Percentiles rank a stretch among this genome's conserved stretches.
phyloP scores from a whole-genome alignment of 1,140 invertebrate genomes.

The Drosophila orena region DNA sequence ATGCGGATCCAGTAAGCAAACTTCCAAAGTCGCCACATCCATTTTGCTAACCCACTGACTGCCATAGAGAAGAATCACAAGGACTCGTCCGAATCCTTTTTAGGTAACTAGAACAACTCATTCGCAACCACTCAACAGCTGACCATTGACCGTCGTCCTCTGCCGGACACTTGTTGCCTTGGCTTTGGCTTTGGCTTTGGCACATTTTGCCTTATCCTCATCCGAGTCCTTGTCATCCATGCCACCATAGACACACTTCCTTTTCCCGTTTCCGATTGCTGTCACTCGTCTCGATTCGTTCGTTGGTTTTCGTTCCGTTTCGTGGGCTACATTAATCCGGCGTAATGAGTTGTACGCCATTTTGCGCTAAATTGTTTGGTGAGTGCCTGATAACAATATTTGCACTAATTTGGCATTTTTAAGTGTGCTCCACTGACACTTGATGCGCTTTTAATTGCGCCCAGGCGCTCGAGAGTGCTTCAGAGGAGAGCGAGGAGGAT shows the following conservation, averaged over 20 bases:
- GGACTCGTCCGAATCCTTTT: conserved; percentile 1
- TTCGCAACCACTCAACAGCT: conserved; percentile 22
- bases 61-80: conserved; percentile 1
- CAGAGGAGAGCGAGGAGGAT: conserved; percentile 32
- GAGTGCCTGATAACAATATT: conserved; percentile 85
- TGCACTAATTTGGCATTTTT: conserved; percentile 85
- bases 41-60: conserved; percentile 1
- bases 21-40: not conserved
- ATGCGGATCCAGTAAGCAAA: no score
- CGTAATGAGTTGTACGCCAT: conserved; percentile 85
- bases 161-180: conserved; percentile 37
- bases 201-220: conserved; percentile 14
- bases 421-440: conserved; percentile 84
- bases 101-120: conserved; percentile 38
- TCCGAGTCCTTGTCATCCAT: not conserved
- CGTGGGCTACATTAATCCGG: conserved; percentile 69
- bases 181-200: conserved; percentile 38
- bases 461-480: conserved; percentile 76
- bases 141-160: conserved; percentile 19
- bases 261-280: not conserved
- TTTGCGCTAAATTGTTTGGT: conserved; percentile 84
- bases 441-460: conserved; percentile 85
- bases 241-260: not conserved
- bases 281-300: conserved; percentile 12
- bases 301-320: conserved; percentile 36